Conservation (phyloP, 2,797 vertebrate species). For the Rachycentron canadum region DNA sequence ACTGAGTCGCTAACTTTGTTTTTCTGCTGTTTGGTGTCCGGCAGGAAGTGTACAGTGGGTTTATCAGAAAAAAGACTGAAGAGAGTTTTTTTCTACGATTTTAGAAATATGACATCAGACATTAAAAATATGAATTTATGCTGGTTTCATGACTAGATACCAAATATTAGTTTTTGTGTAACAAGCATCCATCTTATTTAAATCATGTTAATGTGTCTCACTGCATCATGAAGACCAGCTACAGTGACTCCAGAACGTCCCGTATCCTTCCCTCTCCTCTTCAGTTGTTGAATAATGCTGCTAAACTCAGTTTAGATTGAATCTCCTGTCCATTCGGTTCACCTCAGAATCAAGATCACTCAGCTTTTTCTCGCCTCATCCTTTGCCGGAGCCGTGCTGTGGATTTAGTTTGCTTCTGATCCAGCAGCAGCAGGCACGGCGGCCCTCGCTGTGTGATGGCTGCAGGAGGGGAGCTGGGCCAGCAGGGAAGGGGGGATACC, state of each 20-base stretch:
- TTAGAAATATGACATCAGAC: background rate
- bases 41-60: background rate
- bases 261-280: slow-evolving; percentile 38
- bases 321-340: slow-evolving; percentile 71
- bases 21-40: background rate
- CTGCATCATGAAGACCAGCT: slow-evolving; percentile 9
- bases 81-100: background rate
- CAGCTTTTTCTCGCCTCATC: slow-evolving; percentile 71
- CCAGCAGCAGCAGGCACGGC: slow-evolving; percentile 68
- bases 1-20: background rate
- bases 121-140: background rate
- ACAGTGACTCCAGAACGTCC: slow-evolving; percentile 28
- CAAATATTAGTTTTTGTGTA: background rate
- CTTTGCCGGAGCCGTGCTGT: slow-evolving; percentile 71
- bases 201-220: slow-evolving; percentile 2
- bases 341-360: slow-evolving; percentile 75
- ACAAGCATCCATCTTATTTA: background rate
- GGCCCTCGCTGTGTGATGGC: slow-evolving; percentile 71
- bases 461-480: slow-evolving; percentile 70
- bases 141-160: background rate
- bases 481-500: slow-evolving; percentile 63
- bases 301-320: slow-evolving; percentile 62
- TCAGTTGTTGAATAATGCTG: slow-evolving; percentile 52
- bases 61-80: background rate
- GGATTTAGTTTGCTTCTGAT: slow-evolving; percentile 79